Percentiles rank a stretch among this genome's conserved stretches.
Conservation (phyloP, 2,113 vertebrate species). For the Lepus americanus region DNA sequence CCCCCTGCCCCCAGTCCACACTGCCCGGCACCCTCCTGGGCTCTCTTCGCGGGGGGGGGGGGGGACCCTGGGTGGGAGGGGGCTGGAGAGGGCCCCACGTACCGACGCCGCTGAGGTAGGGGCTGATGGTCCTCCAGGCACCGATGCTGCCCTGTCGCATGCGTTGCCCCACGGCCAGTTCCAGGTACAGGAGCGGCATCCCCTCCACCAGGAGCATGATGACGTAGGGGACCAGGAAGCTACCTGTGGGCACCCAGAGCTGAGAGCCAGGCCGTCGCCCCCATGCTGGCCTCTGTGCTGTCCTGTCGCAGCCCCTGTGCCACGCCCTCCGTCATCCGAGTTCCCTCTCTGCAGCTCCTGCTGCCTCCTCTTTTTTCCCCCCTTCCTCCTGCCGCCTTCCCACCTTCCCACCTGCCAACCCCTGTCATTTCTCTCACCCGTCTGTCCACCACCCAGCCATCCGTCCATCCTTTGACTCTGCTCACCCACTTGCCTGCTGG, state of each 20-base stretch:
- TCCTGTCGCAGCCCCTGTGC: too few species aligned
- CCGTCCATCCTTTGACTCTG: not conserved
- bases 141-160: constrained; percentile 96
- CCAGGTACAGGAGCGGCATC: constrained; percentile 94
- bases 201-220: constrained; percentile 95
- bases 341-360: too few species aligned
- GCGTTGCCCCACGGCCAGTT: constrained; percentile 95
- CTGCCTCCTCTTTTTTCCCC: not conserved
- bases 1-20: too few species aligned
- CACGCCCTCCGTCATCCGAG: too few species aligned
- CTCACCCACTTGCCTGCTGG: too few species aligned
- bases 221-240: constrained; percentile 95
- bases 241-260: constrained; percentile 87
- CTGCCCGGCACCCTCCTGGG: too few species aligned
- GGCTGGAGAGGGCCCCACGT: constrained; percentile 67
- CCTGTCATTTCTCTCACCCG: too few species aligned
- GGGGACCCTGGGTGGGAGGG: not conserved
- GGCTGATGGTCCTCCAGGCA: constrained; percentile 93
- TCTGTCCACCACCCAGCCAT: not conserved
- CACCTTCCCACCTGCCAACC: not conserved
- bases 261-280: not conserved
- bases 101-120: constrained; percentile 95
- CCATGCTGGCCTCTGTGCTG: too few species aligned
- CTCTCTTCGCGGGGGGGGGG: not conserved
- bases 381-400: not conserved